Base-by-base conservation (phyloP, 2,113 vertebrate genomes). In the Antennarius striatus region DNA sequence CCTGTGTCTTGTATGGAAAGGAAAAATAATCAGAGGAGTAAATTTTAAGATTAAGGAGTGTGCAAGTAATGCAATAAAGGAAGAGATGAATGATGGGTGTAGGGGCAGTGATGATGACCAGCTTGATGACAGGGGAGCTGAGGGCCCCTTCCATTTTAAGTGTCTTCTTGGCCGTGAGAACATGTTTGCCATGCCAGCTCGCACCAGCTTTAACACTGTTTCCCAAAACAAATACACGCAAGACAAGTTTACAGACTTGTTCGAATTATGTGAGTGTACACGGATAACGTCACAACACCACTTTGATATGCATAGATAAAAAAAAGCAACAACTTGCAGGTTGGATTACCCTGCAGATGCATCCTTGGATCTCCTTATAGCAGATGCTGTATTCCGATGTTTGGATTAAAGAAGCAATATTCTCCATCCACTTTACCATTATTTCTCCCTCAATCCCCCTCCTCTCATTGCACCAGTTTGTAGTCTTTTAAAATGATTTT, bases 241-340 rank as follows among this genome's bases (percentile, higher is more conserved):
- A 80, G 75, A 63, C 63, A 51, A 61, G 83, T 90, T 83, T 89
- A 87, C 79, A 67, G 78, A 68, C 52, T 75, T 71, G 56, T 79
- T 75, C 87, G 79, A 92, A 89, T 91, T 86, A 86, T 89, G 88
- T 89, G 79, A 68, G 77, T 90, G 82, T 84, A 87, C 89, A 91
- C 90, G 86, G 76, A 90, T 84, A 74, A 87, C 85, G 86, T 84
- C 81, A 84, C 90, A 87, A 88, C 89, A 71, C 61, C 56, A 69
- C 76, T 89, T 89, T 91, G 89, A 86, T 85, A 89, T 79, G 82
- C 71, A 86, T 83, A 73, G 81, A 71, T 88, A 74, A 83, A 83
- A 88, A 88, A 82, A 88, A 86, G 71, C 82, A 70, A 84, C 80
- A 86, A 83, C 62, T 76, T 2, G 73, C 61, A 65, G 16, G 83